These are phyloP conservation scores for Moxostoma hubbsi DNA, from an alignment of 2,797 vertebrate species.

Conservation along the genomic window DNA sequence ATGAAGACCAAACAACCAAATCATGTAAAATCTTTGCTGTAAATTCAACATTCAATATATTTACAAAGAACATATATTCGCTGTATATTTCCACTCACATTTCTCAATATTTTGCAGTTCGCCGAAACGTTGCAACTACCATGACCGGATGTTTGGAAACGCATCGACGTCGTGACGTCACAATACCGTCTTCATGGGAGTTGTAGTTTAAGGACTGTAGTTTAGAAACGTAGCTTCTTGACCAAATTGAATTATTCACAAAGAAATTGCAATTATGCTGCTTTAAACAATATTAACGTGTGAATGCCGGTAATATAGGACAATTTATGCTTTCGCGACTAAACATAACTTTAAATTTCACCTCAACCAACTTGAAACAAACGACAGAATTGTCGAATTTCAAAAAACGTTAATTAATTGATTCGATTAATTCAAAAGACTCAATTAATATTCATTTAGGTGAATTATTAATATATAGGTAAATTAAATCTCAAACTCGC, in stretches of 20 bases:
- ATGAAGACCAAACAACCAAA: background rate
- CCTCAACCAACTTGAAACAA: too few species aligned
- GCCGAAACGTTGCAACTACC: constrained; percentile 16
- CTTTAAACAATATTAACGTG: too few species aligned
- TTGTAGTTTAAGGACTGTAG: constrained; percentile 33
- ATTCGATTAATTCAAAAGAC: too few species aligned
- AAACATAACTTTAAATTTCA: too few species aligned
- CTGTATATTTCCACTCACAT: background rate
- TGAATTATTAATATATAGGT: too few species aligned
- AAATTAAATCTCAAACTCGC: background rate
- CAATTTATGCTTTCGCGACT: background rate
- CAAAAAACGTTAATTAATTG: too few species aligned
- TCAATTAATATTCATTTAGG: too few species aligned
- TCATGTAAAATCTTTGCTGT: background rate
- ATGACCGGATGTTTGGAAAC: constrained; percentile 51
- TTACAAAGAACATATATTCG: too few species aligned
- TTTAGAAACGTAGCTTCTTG: background rate
- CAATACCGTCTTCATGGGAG: constrained; percentile 27
- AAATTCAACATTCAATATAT: background rate
- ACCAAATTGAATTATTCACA: background rate
- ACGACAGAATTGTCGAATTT: too few species aligned
- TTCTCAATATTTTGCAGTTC: background rate
- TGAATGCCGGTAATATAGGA: background rate
- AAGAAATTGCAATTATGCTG: too few species aligned
- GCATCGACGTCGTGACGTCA: constrained; percentile 35